Evolutionary conservation across 1,140 invertebrate genomes (phyloP).

Genomic region (Cydia splendana): DNA sequence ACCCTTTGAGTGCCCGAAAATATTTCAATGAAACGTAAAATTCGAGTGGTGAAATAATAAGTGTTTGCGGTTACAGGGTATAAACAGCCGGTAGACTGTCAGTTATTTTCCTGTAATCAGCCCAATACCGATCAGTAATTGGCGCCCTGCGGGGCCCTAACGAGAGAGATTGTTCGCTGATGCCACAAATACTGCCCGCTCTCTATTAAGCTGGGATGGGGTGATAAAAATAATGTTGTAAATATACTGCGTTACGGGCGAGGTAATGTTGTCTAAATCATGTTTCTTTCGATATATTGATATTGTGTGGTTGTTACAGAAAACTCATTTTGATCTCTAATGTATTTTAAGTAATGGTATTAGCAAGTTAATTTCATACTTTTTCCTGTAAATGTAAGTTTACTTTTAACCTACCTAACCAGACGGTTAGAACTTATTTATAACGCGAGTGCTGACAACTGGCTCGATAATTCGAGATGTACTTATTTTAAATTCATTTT

Average conservation of each 20-base stretch:
- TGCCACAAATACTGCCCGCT: constrained; percentile 33
- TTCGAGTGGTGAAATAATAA: constrained; percentile 15
- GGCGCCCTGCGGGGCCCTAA: constrained; percentile 58
- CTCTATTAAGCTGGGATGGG: constrained; percentile 32
- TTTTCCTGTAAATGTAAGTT: too few relatives aligned
- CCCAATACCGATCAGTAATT: constrained; percentile 54
- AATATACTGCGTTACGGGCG: constrained; percentile 18
- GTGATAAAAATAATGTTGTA: constrained; percentile 30
- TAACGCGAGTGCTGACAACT: too few relatives aligned
- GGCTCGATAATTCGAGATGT: too few relatives aligned
- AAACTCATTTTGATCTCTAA: neutral
- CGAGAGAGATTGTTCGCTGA: constrained; percentile 60
- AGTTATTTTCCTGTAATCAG: constrained; percentile 62
- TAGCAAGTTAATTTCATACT: neutral
- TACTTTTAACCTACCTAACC: too few relatives aligned
- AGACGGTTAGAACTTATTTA: too few relatives aligned
- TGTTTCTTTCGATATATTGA: constrained; percentile 10
- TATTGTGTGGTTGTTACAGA: neutral
- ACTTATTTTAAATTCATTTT: too few relatives aligned
- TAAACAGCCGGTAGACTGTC: constrained; percentile 35
- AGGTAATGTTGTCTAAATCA: constrained; percentile 20
- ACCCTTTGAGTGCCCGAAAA: neutral
- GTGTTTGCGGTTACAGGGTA: constrained; percentile 33
- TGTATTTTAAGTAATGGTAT: neutral
- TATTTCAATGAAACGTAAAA: constrained; percentile 6